Evolutionary conservation across 2,888 invertebrate genomes (phyloP).

Genomic region (Zygothrica quintamaculata): DNA sequence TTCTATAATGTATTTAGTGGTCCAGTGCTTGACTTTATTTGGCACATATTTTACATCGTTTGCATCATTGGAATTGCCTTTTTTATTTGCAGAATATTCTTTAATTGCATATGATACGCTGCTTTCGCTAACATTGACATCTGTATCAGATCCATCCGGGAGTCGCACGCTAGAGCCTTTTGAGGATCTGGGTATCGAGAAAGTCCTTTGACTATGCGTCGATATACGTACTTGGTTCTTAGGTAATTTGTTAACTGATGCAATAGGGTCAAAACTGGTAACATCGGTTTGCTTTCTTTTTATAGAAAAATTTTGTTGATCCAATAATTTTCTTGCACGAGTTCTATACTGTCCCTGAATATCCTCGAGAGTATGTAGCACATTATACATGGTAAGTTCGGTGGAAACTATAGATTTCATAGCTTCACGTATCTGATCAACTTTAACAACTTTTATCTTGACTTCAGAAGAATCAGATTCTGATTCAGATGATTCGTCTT

Average conservation of each 20-base stretch:
- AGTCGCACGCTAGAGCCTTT: background rate
- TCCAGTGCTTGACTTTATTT: constrained; percentile 69
- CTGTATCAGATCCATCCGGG: no score
- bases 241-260: no score
- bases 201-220: background rate
- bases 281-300: background rate
- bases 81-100: no score
- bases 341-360: constrained; percentile 42
- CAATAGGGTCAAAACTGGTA: no score
- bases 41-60: no score
- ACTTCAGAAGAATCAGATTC: background rate
- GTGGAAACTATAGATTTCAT: rapidly evolving
- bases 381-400: constrained; percentile 10
- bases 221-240: constrained; percentile 3
- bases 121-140: background rate
- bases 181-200: rapidly evolving
- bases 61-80: no score
- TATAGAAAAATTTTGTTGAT: constrained; percentile 17
- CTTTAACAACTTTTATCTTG: background rate
- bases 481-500: background rate
- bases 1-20: constrained; percentile 68
- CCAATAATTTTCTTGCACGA: background rate
- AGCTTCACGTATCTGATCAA: background rate
- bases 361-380: constrained; percentile 36
- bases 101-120: no score